Conservation (phyloP, 2,113 vertebrate species). For the Balaenoptera acutorostrata region DNA sequence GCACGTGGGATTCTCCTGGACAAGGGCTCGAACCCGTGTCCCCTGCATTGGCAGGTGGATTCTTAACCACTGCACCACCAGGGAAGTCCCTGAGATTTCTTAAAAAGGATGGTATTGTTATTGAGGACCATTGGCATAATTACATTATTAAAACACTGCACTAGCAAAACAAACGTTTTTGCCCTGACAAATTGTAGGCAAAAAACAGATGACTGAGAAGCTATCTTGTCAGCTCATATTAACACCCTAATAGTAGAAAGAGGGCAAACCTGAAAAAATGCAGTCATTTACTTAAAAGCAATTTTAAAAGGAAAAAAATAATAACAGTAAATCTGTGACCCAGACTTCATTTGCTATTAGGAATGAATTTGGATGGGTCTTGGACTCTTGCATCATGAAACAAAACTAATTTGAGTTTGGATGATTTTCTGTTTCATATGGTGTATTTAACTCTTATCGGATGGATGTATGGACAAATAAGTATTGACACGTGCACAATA, state of each 20-base stretch:
- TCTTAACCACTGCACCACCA: too few species aligned
- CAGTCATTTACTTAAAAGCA: conserved; percentile 59
- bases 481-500: background rate
- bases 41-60: too few species aligned
- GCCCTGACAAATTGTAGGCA: background rate
- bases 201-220: conserved; percentile 49
- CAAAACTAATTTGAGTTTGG: conserved; percentile 43
- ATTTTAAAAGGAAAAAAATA: conserved; percentile 61
- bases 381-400: conserved; percentile 7
- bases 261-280: conserved; percentile 24
- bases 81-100: background rate
- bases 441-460: conserved; percentile 50
- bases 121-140: background rate
- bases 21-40: too few species aligned
- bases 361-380: conserved; percentile 11
- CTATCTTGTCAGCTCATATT: background rate
- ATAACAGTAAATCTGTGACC: conserved; percentile 54
- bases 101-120: background rate
- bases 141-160: conserved; percentile 26
- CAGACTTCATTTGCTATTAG: conserved; percentile 43
- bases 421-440: conserved; percentile 30
- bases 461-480: conserved; percentile 25
- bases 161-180: background rate
- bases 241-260: conserved; percentile 40
- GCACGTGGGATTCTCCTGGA: too few species aligned